phyloP scores from a whole-genome alignment of 2,113 vertebrate genomes.

The Hippolais icterina region DNA sequence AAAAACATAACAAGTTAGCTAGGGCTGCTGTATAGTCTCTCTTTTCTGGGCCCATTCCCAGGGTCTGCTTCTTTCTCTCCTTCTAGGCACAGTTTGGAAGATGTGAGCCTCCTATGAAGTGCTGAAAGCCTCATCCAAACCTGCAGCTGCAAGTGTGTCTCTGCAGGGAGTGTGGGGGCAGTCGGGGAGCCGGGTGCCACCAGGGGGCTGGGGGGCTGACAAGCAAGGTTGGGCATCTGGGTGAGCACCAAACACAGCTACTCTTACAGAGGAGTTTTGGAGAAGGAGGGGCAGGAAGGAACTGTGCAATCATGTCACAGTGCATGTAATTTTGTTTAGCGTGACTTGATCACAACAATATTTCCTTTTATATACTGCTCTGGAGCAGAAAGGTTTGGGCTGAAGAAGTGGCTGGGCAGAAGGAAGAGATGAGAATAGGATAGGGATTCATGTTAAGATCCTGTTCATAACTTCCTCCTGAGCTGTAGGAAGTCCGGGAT shows the following conservation, averaged over 20 bases:
- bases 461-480: background rate
- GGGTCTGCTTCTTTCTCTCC: background rate
- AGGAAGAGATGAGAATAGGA: background rate
- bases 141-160: background rate
- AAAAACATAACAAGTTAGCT: background rate
- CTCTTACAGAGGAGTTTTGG: background rate
- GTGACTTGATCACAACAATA: background rate
- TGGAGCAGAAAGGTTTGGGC: background rate
- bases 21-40: fast-evolving
- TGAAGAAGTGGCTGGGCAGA: background rate
- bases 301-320: background rate
- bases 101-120: background rate
- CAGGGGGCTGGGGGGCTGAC: background rate
- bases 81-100: background rate
- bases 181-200: background rate
- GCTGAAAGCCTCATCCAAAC: background rate
- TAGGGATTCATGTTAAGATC: background rate
- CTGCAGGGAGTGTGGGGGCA: background rate
- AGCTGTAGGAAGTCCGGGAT: background rate
- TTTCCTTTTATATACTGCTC: background rate
- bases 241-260: background rate
- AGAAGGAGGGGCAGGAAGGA: background rate
- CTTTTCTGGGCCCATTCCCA: background rate
- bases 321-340: background rate
- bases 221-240: background rate